These are phyloP conservation scores for Pangasius macronema DNA, from an alignment of 2,797 vertebrate genomes.

Conservation along the genomic window DNA sequence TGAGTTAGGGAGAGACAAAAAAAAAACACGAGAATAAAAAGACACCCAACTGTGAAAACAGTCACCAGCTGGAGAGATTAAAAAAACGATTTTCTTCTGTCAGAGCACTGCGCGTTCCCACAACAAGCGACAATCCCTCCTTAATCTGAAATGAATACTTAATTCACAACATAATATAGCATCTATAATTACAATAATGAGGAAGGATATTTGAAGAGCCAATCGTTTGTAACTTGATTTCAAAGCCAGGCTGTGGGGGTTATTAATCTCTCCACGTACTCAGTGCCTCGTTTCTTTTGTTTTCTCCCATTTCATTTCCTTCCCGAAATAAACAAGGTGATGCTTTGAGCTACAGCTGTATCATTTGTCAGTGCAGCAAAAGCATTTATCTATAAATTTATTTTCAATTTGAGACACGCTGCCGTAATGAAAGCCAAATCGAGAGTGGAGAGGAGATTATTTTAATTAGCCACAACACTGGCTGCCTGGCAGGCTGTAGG, in stretches of 20 bases:
- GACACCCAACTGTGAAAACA: constrained; percentile 50
- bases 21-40: constrained; percentile 44
- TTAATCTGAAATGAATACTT: constrained; percentile 76
- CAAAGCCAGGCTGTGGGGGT: constrained; percentile 66
- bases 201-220: constrained; percentile 69
- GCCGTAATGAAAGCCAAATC: constrained; percentile 77
- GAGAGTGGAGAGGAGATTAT: constrained; percentile 79
- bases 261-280: constrained; percentile 76
- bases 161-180: constrained; percentile 76
- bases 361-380: constrained; percentile 75
- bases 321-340: constrained; percentile 79
- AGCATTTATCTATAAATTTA: constrained; percentile 81
- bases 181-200: constrained; percentile 78
- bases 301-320: constrained; percentile 74
- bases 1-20: constrained; percentile 30
- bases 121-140: constrained; percentile 71
- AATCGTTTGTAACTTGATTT: constrained; percentile 71
- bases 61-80: constrained; percentile 54
- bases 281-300: constrained; percentile 67
- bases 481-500: constrained; percentile 72
- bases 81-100: constrained; percentile 39
- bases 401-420: constrained; percentile 80
- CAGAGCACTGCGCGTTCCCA: constrained; percentile 61
- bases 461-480: constrained; percentile 73
- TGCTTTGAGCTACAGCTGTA: constrained; percentile 73